Evolutionary conservation across 2,113 vertebrate genomes (phyloP).

Genomic region (Planiliza haematocheilus): DNA sequence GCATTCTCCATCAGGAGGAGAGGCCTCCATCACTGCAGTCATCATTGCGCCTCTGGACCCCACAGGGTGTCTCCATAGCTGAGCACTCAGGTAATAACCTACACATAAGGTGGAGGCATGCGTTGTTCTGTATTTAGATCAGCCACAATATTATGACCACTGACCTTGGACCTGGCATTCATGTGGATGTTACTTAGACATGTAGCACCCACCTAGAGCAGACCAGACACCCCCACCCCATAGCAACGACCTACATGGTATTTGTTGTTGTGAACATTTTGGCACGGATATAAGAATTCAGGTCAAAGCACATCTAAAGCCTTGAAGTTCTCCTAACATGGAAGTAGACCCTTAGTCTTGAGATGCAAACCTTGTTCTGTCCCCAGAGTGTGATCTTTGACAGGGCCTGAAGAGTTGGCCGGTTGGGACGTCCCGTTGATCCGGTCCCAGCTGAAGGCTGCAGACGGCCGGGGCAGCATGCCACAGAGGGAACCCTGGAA

Average conservation of each 20-base stretch:
- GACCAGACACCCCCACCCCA: too few relatives aligned
- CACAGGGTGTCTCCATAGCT: slow-evolving; percentile 69
- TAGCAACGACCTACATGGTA: neutral
- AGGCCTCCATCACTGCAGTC: slow-evolving; percentile 68
- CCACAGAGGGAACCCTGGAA: slow-evolving; percentile 84
- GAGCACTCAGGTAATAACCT: slow-evolving; percentile 84
- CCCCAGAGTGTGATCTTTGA: slow-evolving; percentile 80
- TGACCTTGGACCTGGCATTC: too few relatives aligned
- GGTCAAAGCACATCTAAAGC: neutral
- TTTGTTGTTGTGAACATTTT: neutral
- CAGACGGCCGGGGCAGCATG: slow-evolving; percentile 53
- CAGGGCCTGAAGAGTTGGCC: slow-evolving; percentile 71
- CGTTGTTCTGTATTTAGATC: neutral
- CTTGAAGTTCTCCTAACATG: neutral
- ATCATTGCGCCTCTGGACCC: slow-evolving; percentile 60
- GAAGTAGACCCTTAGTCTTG: neutral
- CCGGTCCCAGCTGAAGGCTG: slow-evolving; percentile 75
- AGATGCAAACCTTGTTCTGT: slow-evolving; percentile 76
- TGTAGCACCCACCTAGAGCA: too few relatives aligned
- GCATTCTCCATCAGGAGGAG: slow-evolving; percentile 75
- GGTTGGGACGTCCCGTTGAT: slow-evolving; percentile 63
- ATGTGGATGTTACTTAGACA: too few relatives aligned
- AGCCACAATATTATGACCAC: too few relatives aligned
- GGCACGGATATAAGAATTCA: neutral
- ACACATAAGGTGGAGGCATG: neutral